Evolutionary conservation across 2,113 vertebrate species (phyloP).

Genomic region (Phyllostomus discolor): DNA sequence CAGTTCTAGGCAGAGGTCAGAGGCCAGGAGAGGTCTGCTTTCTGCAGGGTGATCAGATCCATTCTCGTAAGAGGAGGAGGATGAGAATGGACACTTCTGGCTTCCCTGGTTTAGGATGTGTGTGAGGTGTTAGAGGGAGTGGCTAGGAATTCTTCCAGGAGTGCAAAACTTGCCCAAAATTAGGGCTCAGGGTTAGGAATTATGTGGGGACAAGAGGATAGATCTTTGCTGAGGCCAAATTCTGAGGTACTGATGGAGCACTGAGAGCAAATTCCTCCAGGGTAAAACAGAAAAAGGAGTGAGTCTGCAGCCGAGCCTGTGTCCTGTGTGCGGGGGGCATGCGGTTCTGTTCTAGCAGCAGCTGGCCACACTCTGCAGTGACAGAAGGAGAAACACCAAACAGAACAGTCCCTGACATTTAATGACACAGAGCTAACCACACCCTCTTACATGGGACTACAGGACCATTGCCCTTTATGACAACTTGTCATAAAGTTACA

Average conservation of each 20-base stretch:
- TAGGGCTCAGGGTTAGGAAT: background rate
- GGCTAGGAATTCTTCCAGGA: background rate
- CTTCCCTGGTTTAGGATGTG: background rate
- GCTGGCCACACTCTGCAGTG: background rate
- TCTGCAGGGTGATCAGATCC: no score
- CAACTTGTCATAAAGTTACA: fast-evolving
- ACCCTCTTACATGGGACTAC: fast-evolving
- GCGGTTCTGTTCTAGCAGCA: background rate
- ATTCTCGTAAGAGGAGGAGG: background rate
- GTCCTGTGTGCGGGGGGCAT: fast-evolving
- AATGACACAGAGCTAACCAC: fast-evolving
- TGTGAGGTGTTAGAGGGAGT: background rate
- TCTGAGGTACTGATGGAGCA: fast-evolving
- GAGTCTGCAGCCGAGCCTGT: fast-evolving
- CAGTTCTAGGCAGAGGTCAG: background rate
- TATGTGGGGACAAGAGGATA: fast-evolving
- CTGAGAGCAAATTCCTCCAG: background rate
- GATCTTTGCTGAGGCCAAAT: fast-evolving
- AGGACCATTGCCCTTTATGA: fast-evolving
- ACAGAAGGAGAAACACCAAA: no score
- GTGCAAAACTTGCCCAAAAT: background rate
- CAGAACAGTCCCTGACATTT: fast-evolving
- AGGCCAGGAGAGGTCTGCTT: no score
- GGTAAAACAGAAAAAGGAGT: fast-evolving
- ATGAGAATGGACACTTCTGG: no score